Evolutionary conservation across 2,113 vertebrate species (phyloP).

Genomic region (Carlito syrichta): DNA sequence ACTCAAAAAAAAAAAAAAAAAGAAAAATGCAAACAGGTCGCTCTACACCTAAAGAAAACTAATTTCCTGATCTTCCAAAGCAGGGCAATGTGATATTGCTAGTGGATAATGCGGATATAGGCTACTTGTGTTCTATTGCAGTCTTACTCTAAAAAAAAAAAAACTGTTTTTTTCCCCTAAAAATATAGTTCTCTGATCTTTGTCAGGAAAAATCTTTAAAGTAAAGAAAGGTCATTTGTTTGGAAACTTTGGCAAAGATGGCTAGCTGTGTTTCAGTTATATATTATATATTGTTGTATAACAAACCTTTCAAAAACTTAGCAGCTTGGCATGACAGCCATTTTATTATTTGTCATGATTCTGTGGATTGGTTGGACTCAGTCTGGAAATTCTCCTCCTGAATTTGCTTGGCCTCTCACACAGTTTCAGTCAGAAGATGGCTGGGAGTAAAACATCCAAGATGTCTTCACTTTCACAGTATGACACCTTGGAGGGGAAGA

Average conservation of each 20-base stretch:
- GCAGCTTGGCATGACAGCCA: not conserved
- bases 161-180: not conserved
- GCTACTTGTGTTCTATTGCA: not conserved
- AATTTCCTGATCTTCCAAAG: not conserved
- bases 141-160: not conserved
- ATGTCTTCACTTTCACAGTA: not conserved
- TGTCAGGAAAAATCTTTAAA: not conserved
- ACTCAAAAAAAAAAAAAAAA: no score
- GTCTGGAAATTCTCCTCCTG: not conserved
- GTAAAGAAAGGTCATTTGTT: not conserved
- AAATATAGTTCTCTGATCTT: not conserved
- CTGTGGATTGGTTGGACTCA: not conserved
- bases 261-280: not conserved
- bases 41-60: not conserved
- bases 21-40: not conserved
- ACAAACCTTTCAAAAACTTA: not conserved
- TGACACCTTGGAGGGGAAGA: not conserved
- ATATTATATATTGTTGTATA: not conserved
- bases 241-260: not conserved
- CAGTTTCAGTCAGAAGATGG: not conserved
- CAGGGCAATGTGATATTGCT: not conserved
- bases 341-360: not conserved
- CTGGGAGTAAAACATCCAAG: not conserved
- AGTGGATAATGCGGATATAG: not conserved
- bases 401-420: not conserved